Conservation (phyloP, 2,888 invertebrate species). For the Orthonevra nobilis region DNA sequence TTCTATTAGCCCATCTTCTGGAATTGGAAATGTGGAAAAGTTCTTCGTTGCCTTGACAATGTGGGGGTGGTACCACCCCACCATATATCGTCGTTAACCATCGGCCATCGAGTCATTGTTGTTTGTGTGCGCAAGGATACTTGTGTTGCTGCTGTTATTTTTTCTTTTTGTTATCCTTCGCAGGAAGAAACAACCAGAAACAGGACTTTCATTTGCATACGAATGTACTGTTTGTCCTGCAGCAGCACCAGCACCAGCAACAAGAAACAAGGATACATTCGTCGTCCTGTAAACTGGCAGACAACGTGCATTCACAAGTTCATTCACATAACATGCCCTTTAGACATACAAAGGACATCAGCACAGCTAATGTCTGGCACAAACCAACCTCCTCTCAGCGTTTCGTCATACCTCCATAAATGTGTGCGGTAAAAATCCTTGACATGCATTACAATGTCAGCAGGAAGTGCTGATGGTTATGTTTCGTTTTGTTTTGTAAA, state of each 20-base stretch:
- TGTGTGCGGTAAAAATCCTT: slow-evolving; percentile 71
- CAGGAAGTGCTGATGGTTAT: slow-evolving; percentile 73
- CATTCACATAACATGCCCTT: slow-evolving; percentile 62
- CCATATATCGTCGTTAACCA: not conserved
- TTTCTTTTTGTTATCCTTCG: slow-evolving; percentile 29
- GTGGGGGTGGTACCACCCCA: too few relatives aligned
- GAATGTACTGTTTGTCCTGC: slow-evolving; percentile 54
- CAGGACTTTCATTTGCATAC: slow-evolving; percentile 68
- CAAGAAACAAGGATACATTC: slow-evolving; percentile 22
- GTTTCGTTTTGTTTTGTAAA: slow-evolving; percentile 65
- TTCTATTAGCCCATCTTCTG: slow-evolving; percentile 60
- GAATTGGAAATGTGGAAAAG: slow-evolving; percentile 56
- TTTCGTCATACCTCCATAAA: too few relatives aligned
- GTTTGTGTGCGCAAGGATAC: slow-evolving; percentile 27
- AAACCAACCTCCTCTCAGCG: too few relatives aligned
- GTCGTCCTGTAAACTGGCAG: slow-evolving; percentile 40
- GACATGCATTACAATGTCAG: slow-evolving; percentile 72
- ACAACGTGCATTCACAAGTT: slow-evolving; percentile 57
- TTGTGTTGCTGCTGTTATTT: slow-evolving; percentile 26
- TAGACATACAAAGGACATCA: slow-evolving; percentile 47
- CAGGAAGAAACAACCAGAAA: slow-evolving; percentile 60
- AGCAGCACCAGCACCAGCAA: slow-evolving; percentile 14
- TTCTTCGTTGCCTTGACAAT: slow-evolving; percentile 45
- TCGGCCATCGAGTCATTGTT: slow-evolving; percentile 8
- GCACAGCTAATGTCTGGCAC: slow-evolving; percentile 51